These are phyloP conservation scores for Tromatobia lineatoria DNA, from an alignment of 2,888 invertebrate genomes.

Conservation along the genomic window DNA sequence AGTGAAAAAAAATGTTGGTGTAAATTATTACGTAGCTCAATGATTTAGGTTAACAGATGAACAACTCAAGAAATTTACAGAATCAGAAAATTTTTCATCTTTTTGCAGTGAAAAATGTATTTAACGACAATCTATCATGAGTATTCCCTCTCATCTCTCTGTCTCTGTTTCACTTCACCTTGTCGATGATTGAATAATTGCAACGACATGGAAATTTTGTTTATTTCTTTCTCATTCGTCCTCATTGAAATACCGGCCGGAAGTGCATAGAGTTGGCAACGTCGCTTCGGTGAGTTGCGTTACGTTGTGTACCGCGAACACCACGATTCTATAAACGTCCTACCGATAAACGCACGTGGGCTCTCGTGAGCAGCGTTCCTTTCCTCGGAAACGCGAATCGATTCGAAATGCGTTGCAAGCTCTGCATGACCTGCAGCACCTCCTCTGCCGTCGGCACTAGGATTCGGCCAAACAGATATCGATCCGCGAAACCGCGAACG, in stretches of 20 bases:
- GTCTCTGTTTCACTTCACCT: constrained; percentile 1
- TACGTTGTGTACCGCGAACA: constrained; percentile 38
- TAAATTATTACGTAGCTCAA: no score
- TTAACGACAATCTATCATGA: not conserved
- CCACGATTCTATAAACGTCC: constrained; percentile 57
- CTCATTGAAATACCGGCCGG: constrained; percentile 38
- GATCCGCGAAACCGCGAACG: constrained; percentile 52
- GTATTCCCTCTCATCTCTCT: not conserved
- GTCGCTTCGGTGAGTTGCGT: constrained; percentile 40
- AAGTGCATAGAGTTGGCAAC: constrained; percentile 51
- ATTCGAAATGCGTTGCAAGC: constrained; percentile 35
- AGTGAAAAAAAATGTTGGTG: no score
- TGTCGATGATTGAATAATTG: constrained; percentile 9
- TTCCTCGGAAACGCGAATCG: constrained; percentile 49
- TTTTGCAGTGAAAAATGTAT: not conserved
- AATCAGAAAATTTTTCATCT: no score
- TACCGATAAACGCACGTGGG: constrained; percentile 52
- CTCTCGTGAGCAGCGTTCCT: not conserved
- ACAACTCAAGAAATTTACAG: no score
- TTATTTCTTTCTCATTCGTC: not conserved
- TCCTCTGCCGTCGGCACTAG: constrained; percentile 25
- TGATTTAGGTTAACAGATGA: no score
- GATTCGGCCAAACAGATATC: constrained; percentile 58
- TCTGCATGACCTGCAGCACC: constrained; percentile 12
- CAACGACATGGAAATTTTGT: not conserved